Evolutionary conservation across 2,888 invertebrate species (phyloP).

Genomic region (Lasioglossum malachurum): DNA sequence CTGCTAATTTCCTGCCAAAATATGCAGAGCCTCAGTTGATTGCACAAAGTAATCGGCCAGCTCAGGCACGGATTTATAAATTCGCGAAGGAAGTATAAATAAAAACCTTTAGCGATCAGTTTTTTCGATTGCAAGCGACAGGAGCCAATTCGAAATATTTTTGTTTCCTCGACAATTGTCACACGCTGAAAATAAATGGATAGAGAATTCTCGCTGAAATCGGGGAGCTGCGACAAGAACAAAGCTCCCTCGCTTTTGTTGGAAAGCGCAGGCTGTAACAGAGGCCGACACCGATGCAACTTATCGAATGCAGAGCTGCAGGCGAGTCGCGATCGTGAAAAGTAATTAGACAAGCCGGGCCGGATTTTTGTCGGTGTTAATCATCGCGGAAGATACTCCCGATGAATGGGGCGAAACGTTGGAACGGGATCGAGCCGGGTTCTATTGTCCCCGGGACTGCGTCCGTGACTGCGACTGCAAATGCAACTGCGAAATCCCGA

Average conservation of each 20-base stretch:
- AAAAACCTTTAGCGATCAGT: no score
- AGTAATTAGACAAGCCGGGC: conserved; percentile 36
- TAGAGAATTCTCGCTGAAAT: neutral
- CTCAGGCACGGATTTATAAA: no score
- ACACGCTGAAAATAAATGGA: no score
- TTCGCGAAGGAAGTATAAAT: no score
- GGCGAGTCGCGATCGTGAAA: neutral
- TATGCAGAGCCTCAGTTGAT: no score
- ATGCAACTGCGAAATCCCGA: neutral
- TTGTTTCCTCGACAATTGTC: no score
- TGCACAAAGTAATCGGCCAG: no score
- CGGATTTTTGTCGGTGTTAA: conserved; percentile 30
- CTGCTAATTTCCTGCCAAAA: no score
- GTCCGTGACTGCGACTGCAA: conserved; percentile 7
- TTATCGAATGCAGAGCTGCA: no score
- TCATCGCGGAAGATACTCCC: conserved; percentile 24
- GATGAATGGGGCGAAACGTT: conserved; percentile 10
- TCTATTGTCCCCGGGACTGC: conserved; percentile 44
- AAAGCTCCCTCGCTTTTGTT: neutral
- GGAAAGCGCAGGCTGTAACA: neutral
- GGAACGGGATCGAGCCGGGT: conserved; percentile 18
- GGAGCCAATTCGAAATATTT: no score
- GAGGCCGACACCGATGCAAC: neutral
- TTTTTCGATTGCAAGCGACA: no score
- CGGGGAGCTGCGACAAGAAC: neutral